Evolutionary conservation across 2,797 vertebrate genomes (phyloP), one percentile per base, ranked within the genome.

Genomic region (Nannoperca australis): DNA sequence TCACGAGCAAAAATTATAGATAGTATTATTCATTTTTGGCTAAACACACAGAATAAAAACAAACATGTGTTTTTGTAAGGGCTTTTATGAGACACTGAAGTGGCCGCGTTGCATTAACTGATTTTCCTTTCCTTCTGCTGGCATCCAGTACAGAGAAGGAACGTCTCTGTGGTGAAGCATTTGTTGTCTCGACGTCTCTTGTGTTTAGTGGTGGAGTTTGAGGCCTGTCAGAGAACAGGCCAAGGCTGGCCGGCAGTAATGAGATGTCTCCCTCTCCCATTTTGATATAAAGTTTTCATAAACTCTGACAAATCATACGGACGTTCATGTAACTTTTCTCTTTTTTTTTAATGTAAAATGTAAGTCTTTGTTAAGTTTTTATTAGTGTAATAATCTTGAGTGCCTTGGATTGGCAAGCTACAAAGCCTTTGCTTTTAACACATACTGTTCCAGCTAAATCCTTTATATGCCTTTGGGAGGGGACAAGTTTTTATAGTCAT

Each of bases 1-100:
- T 92, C 83, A 88, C 89, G 92, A 83, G 89, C 84, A 88, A 92
- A 84, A 95, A 94, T 96, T 93, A 95, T 93, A 67, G 94, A 95
- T 94, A 7, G 90, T 70, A 82, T 90, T 90, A 83, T 88, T 91
- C 83, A 66, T 87, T 93, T 94, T 89, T 90, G 85, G 86, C 86
- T 53, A 73, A 85, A 86, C 40, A 68, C 84, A 13, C 55, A 50
- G 47, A 50, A 79, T 93, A 84, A 93, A 91, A 94, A 88, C 93
- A 95, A 95, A 88, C 87, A 91, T 93, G 90, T 90, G 88, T 90
- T 88, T 91, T 86, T 62, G 60, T 76, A 40, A 76, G 65, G 64
- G 76, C 77, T 91, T 92, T 91, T 91, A 92, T 87, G 85, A 91
- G 89, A 82, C 66, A 72, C 70, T 75, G 68, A 85, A 90, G 83